Conservation (phyloP, 2,113 vertebrate genomes). For the Menura novaehollandiae region DNA sequence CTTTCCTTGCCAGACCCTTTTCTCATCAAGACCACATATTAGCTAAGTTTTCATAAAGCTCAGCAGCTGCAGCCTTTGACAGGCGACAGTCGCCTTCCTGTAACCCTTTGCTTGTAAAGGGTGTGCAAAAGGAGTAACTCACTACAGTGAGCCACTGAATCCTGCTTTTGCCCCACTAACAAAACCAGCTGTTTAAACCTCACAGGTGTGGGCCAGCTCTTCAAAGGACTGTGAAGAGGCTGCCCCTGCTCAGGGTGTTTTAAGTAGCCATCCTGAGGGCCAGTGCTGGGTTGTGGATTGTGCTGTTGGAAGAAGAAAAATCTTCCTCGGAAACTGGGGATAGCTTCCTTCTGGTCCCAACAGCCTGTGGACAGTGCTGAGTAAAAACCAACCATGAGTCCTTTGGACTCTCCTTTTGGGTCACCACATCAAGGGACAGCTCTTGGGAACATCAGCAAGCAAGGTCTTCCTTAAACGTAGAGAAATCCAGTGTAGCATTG, state of each 20-base stretch:
- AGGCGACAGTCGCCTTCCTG: neutral
- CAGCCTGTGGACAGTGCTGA: neutral
- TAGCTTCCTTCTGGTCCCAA: neutral
- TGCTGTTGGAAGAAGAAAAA: neutral
- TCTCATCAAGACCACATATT: neutral
- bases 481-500: neutral
- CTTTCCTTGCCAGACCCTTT: neutral
- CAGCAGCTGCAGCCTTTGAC: neutral
- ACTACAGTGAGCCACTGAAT: neutral
- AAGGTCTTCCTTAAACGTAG: neutral
- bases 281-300: neutral
- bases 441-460: neutral
- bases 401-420: neutral
- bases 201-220: neutral
- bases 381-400: accelerated
- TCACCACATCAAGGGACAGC: neutral
- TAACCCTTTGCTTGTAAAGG: neutral
- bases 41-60: neutral
- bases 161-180: neutral
- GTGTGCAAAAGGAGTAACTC: neutral
- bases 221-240: neutral
- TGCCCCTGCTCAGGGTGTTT: neutral
- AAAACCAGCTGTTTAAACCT: neutral
- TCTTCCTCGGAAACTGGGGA: neutral
- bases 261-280: neutral